Evolutionary conservation across 2,888 invertebrate genomes (phyloP), one percentile per base, ranked within the genome.

Genomic region (Coleophora flavipennella): DNA sequence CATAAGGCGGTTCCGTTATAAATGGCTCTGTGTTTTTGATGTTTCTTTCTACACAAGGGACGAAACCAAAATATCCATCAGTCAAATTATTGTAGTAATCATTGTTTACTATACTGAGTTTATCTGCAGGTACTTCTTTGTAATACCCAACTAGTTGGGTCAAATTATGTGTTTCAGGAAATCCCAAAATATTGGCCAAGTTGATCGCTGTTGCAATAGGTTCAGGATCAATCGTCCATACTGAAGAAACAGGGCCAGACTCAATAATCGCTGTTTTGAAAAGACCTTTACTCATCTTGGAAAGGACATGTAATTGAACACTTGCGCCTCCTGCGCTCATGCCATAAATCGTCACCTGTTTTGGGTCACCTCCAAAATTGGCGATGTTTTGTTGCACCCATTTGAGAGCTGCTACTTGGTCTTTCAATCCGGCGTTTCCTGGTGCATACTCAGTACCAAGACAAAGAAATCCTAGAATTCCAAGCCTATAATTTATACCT

Each of bases 281-380:
- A 0, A 68, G 43, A 2, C 58, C 58, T 39, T 49, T 53, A 7
- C 53, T 48, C 48, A 55, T 49, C 9, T 54, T 52, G 0, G 68
- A 66, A 0, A 63, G 40, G 1, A 66, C 39, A 3, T 62, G 59
- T 25, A 53, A 53, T 29, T 62, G 57, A 0, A 60, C 62, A 0
- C 62, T 55, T 1, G 60, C 59, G 1, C 53, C 68, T 1, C 71
- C 71, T 12, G 67, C 64, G 33, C 66, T 68, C 55, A 62, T 63
- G 0, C 73, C 73, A 35, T 67, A 66, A 8, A 69, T 33, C 0
- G 67, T 68, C 0, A 71, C 57, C 37, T 59, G 49, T 1, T 49
- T 39, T 2, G 62, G 59, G 49, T 67, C 56, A 8, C 70, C 67
- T n/a, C 62, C 67, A 29, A 70, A 67, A 25, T 52, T 33, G 0